Conservation (phyloP, 2,113 vertebrate genomes). For the Bos taurus region DNA sequence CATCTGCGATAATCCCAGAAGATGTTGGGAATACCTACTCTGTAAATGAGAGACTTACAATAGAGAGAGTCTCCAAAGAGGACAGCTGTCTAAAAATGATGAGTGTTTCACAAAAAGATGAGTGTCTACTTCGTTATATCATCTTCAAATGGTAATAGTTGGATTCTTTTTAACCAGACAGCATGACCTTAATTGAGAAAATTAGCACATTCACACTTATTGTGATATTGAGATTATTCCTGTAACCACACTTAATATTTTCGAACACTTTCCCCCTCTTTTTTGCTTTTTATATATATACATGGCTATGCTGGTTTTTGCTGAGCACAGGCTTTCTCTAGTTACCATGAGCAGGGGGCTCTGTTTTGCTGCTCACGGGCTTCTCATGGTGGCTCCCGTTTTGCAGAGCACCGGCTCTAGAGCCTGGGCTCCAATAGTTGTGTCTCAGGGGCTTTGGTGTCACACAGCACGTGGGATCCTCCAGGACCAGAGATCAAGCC, state of each 20-base stretch:
- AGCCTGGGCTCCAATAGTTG: rapidly evolving
- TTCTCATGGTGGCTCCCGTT: background rate
- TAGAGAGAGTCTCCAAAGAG: background rate
- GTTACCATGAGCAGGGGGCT: rapidly evolving
- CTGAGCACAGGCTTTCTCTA: background rate
- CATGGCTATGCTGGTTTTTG: background rate
- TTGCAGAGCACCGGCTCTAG: rapidly evolving
- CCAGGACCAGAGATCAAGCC: background rate
- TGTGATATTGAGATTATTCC: background rate
- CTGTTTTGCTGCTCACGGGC: background rate
- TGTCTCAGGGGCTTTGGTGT: background rate
- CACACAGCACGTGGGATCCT: rapidly evolving
- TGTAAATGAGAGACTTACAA: background rate
- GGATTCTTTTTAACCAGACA: background rate
- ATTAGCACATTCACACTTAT: background rate
- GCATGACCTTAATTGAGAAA: background rate
- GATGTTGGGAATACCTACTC: background rate
- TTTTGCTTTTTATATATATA: background rate
- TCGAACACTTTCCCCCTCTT: background rate
- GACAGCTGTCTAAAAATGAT: background rate
- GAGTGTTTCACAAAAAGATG: background rate
- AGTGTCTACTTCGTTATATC: background rate
- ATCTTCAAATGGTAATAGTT: background rate
- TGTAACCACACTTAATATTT: background rate
- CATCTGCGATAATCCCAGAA: background rate